Base-by-base conservation (phyloP, 1,140 invertebrate species). In the Drosophila orosa region DNA sequence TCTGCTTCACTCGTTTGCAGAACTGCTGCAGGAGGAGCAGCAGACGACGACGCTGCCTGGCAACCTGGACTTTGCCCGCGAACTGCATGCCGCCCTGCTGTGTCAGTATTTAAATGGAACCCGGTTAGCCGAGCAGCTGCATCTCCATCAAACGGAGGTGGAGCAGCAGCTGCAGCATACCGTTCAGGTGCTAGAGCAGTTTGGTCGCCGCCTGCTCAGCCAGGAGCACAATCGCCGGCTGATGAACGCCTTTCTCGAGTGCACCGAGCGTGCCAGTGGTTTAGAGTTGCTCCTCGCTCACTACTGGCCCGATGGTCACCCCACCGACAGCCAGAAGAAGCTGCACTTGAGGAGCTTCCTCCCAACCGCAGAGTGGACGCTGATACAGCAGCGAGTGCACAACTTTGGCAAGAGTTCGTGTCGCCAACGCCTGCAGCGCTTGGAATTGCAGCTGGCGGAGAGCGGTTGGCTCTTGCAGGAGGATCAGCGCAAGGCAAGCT, bases 191-290 rank as follows among this genome's bases (percentile, higher is more conserved):
- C 56, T 92, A 1, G 63, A 67, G 25, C 47, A 75, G 37, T 92
- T 92, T 25, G 91, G 80, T 3, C 58, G 61, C 0, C 60, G 80
- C 12, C 17, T 92, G 6, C 56, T 92, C 1, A 40, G 62, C 0
- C 78, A 67, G 10, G 87, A 90, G 48, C 91, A 92, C 58, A 90
- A 91, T 27, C 75, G 82, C 0, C 73, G 85, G 6, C 78, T 71
- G 1, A 87, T 92, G 82, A 90, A 80, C 25, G 78, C 80, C 1
- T 90, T 91, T 31, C 72, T 92, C 1, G 90, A 91, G 69, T 84
- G 85, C 27, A 69, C 79, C 4, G 84, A 80, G 19, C 73, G 71
- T 2, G 74, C 78, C n/a, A 78, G 50, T 15, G 48, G 69, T 42
- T 65, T 91, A 6, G 87, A 91, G 25, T 48, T 90, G 24, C 42